phyloP scores from a whole-genome alignment of 2,113 vertebrate genomes.

The Hemichromis elongatus region DNA sequence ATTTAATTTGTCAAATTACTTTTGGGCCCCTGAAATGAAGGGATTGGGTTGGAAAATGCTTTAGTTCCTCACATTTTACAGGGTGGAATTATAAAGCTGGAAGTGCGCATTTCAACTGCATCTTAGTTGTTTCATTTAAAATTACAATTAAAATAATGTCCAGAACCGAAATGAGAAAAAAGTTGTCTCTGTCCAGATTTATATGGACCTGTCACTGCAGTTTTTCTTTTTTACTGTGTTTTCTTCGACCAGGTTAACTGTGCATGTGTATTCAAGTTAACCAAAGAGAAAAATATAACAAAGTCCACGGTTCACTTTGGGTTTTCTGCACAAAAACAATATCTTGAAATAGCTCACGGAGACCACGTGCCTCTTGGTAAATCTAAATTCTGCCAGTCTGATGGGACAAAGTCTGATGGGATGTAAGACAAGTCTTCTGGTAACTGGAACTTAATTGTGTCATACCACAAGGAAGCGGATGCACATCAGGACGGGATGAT shows the following conservation, averaged over 20 bases:
- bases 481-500: not conserved
- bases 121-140: not conserved
- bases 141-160: no score
- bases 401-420: not conserved
- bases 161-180: accelerated
- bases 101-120: not conserved
- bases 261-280: not conserved
- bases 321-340: not conserved
- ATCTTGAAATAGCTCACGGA: not conserved
- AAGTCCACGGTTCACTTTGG: not conserved
- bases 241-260: not conserved
- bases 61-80: not conserved
- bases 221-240: not conserved
- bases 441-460: not conserved
- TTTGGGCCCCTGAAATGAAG: not conserved
- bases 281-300: not conserved
- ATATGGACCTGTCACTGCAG: not conserved
- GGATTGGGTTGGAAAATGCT: accelerated
- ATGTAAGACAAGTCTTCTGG: not conserved
- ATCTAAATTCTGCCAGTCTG: not conserved
- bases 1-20: not conserved
- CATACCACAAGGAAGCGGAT: not conserved
- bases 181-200: accelerated
- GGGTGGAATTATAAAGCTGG: no score
- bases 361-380: not conserved